phyloP scores from a whole-genome alignment of 2,797 vertebrate genomes.

The Diglossa cyanea region DNA sequence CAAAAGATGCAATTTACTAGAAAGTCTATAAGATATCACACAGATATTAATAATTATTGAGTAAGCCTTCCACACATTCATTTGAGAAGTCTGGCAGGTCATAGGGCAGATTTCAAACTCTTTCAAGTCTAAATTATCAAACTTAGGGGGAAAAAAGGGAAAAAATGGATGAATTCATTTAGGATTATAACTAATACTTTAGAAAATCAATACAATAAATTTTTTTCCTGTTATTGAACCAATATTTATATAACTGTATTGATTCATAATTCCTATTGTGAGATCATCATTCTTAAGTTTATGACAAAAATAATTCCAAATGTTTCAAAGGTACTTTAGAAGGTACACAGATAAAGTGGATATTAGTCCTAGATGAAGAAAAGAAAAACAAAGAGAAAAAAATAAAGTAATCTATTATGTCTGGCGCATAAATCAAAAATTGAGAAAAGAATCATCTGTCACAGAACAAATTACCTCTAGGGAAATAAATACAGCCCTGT shows the following conservation, averaged over 20 bases:
- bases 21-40: not conserved
- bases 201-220: not conserved
- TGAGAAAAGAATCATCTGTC: not conserved
- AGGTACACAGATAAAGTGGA: not conserved
- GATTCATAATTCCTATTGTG: not conserved
- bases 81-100: not conserved
- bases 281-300: not conserved
- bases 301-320: not conserved
- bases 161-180: not conserved
- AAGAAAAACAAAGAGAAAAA: not conserved
- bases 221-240: not conserved
- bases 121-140: not conserved
- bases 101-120: not conserved
- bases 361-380: not conserved
- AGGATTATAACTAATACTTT: not conserved
- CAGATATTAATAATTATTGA: not conserved
- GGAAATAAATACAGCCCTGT: not conserved
- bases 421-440: not conserved
- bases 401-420: not conserved
- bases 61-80: not conserved
- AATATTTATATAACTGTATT: not conserved
- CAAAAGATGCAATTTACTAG: not conserved
- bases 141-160: rapidly evolving
- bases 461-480: not conserved
- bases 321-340: not conserved